phyloP scores from a whole-genome alignment of 2,888 invertebrate genomes.

The Drosophila formosana region DNA sequence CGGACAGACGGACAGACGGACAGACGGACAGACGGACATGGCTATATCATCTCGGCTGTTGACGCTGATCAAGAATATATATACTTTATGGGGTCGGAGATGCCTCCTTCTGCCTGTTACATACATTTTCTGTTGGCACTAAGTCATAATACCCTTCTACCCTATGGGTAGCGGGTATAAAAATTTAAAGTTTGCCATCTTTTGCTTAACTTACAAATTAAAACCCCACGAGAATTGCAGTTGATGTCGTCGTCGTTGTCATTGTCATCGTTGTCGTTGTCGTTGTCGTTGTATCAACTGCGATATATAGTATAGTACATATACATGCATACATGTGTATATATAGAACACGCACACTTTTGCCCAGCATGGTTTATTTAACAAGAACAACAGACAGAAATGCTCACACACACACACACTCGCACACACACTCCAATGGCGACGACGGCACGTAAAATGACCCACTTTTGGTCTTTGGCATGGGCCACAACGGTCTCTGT shows the following conservation, averaged over 20 bases:
- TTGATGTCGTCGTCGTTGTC: conserved; percentile 17
- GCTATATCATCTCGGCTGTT: too few relatives aligned
- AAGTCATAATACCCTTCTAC: too few relatives aligned
- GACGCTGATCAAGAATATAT: too few relatives aligned
- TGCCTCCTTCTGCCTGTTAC: too few relatives aligned
- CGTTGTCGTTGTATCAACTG: conserved; percentile 5
- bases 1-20: too few relatives aligned
- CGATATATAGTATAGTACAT: neutral
- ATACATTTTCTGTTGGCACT: too few relatives aligned
- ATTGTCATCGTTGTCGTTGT: conserved; percentile 2
- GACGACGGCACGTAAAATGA: conserved; percentile 65
- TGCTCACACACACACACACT: conserved; percentile 28
- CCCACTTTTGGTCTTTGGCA: conserved; percentile 73
- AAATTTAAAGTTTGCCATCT: conserved; percentile 73
- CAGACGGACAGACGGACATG: too few relatives aligned
- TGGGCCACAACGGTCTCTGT: neutral
- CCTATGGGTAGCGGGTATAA: too few relatives aligned
- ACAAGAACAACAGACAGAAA: conserved; percentile 72
- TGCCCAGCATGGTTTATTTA: conserved; percentile 73
- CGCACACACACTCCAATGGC: conserved; percentile 36
- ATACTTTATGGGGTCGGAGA: too few relatives aligned
- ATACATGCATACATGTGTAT: conserved; percentile 1
- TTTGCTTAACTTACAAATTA: conserved; percentile 69
- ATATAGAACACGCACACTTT: conserved; percentile 29
- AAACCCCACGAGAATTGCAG: conserved; percentile 62